Base-by-base conservation (phyloP, 2,888 invertebrate genomes). In the Tribolium freemani region DNA sequence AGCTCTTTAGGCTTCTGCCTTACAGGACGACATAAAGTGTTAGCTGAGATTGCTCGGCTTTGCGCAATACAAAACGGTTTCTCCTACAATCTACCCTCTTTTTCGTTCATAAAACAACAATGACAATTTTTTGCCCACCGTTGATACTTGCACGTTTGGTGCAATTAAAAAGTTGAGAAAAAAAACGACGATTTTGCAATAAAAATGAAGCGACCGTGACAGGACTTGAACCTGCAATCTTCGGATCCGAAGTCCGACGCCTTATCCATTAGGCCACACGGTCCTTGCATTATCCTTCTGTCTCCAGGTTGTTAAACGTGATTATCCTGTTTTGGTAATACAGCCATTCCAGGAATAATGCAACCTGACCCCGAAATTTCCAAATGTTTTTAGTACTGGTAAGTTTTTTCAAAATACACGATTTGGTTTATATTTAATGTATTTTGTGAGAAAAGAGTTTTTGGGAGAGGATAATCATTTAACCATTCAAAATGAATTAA, bases 211-310 rank as follows among this genome's bases (percentile, higher is more conserved):
- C 88, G 88, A 88, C 88, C 88, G 88, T 88, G 88, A 88, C 88
- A 88, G 88, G 88, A 88, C 88, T 88, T 88, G 88, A 88, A 88
- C 88, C 88, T 88, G 88, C 88, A 88, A 88, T 88, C 88, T 88
- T 88, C 88, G 88, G 88, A 88, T 88, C 87, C 88, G 88, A 88
- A 88, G 88, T 88, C 90, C 90, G 90, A 90, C 90, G 90, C 90
- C 90, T 90, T 90, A 90, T 90, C 90, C 90, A 89, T 90, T 90
- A 90, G 90, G 90, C 90, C 90, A 90, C 90, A 90, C 89, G 89
- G 89, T 89, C 89, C 54, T 72, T 64, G 11, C 13, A 26, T 63
- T 44, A 16, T 60, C 54, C 31, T 50, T 66, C 1, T 9, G 6
- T 8, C 9, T 50, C 44, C 57, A 26, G n/a, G 26, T 3, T 11